phyloP scores from a whole-genome alignment of 2,113 vertebrate species.

The Pygoscelis antarcticus region DNA sequence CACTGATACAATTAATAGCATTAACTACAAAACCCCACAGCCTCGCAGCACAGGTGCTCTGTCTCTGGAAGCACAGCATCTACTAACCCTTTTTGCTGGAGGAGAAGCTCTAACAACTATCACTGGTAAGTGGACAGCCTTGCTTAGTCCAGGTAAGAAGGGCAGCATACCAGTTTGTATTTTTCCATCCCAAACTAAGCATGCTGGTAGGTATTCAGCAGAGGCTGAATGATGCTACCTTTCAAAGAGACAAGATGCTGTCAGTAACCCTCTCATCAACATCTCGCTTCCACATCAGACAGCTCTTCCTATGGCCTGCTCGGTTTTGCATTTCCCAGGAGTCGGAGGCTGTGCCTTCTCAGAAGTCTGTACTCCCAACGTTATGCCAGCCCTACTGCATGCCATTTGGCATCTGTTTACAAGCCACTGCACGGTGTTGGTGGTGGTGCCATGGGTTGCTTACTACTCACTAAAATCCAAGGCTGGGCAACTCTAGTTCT shows the following conservation, averaged over 20 bases:
- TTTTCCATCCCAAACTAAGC: not conserved
- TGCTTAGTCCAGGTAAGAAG: not conserved
- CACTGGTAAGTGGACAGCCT: no score
- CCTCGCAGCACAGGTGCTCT: not conserved
- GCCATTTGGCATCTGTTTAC: not conserved
- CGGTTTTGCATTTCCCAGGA: not conserved
- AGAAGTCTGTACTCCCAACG: rapidly evolving
- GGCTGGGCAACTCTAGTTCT: not conserved
- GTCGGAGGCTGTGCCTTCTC: not conserved
- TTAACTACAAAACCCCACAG: not conserved
- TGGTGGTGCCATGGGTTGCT: not conserved
- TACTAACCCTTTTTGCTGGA: not conserved
- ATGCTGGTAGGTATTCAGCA: not conserved
- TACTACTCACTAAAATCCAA: not conserved
- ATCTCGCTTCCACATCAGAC: not conserved
- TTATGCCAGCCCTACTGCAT: not conserved
- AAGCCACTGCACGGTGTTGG: not conserved
- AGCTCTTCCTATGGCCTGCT: not conserved
- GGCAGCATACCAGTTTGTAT: not conserved
- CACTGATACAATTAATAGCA: not conserved
- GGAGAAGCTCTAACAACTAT: not conserved
- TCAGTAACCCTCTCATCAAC: not conserved
- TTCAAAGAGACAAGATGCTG: not conserved
- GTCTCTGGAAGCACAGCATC: not conserved
- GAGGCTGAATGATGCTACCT: rapidly evolving